A percentile compares a stretch with the other conserved stretches of the same genome.
Evolutionary conservation across 2,888 invertebrate species (phyloP).

Genomic region (Malacosoma neustria): DNA sequence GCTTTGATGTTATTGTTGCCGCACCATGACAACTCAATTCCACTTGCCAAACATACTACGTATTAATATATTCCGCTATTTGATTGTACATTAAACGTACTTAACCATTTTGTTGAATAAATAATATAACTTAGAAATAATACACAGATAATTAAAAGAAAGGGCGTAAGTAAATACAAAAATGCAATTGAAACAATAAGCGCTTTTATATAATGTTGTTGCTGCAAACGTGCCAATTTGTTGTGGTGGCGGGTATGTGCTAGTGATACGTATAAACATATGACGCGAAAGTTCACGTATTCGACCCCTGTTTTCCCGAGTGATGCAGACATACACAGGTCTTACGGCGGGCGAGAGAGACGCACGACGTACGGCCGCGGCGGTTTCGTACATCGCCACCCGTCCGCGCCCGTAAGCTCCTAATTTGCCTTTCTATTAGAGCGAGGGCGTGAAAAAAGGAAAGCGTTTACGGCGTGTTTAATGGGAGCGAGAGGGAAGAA

Average conservation of each 20-base stretch:
- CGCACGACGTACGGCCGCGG: slow-evolving; percentile 45
- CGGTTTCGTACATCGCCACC: slow-evolving; percentile 73
- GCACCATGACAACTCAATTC: slow-evolving; percentile 36
- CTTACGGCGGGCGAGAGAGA: slow-evolving; percentile 46
- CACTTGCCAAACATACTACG: no score
- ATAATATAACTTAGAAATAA: no score
- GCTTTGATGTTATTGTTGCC: slow-evolving; percentile 8
- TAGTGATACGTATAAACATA: slow-evolving; percentile 30
- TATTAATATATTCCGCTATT: no score
- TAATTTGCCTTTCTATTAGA: slow-evolving; percentile 76
- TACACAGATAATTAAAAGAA: no score
- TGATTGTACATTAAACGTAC: no score
- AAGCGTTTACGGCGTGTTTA: slow-evolving; percentile 75
- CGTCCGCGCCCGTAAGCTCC: slow-evolving; percentile 75
- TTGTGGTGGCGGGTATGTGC: background rate
- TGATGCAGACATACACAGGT: slow-evolving; percentile 43
- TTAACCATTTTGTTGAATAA: no score
- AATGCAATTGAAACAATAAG: no score
- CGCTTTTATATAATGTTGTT: background rate
- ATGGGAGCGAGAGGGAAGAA: slow-evolving; percentile 74
- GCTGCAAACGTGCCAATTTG: background rate
- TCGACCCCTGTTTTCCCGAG: slow-evolving; percentile 59
- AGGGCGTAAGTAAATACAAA: no score
- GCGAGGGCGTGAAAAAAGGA: slow-evolving; percentile 75
- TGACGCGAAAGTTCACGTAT: slow-evolving; percentile 66